Evolutionary conservation across 2,113 vertebrate genomes (phyloP).

Genomic region (Cynopterus brachyotis): DNA sequence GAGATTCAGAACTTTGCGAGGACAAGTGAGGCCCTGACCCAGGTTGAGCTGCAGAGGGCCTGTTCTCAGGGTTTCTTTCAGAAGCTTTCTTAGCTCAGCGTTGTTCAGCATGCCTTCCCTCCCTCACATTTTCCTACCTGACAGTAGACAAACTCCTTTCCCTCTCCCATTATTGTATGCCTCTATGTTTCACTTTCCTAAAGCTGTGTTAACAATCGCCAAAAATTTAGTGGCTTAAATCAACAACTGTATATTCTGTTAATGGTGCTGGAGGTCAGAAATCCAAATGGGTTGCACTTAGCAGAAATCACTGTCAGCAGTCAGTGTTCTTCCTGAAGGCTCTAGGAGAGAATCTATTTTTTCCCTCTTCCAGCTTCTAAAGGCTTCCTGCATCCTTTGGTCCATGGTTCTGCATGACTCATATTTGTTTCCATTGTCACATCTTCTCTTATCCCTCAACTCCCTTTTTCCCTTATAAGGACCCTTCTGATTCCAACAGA

Average conservation of each 20-base stretch:
- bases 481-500: background rate
- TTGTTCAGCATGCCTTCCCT: background rate
- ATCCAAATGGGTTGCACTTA: background rate
- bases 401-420: background rate
- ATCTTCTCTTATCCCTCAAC: background rate
- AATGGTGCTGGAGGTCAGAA: background rate
- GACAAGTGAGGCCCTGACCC: background rate
- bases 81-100: background rate
- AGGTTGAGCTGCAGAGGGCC: fast-evolving
- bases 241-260: background rate
- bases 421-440: background rate
- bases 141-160: background rate
- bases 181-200: background rate
- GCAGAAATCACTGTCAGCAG: background rate
- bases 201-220: background rate
- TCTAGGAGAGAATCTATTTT: too few species aligned
- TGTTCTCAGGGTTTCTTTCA: background rate
- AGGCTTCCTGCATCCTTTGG: background rate
- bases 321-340: fast-evolving
- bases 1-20: background rate
- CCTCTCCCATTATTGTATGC: background rate
- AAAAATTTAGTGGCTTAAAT: background rate
- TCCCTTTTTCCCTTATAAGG: background rate
- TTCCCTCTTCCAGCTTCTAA: background rate
- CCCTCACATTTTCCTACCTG: too few species aligned